Percentiles rank a stretch among this genome's conserved stretches.
Conservation (phyloP, 2,888 invertebrate genomes). For the Temnothorax ravouxi region DNA sequence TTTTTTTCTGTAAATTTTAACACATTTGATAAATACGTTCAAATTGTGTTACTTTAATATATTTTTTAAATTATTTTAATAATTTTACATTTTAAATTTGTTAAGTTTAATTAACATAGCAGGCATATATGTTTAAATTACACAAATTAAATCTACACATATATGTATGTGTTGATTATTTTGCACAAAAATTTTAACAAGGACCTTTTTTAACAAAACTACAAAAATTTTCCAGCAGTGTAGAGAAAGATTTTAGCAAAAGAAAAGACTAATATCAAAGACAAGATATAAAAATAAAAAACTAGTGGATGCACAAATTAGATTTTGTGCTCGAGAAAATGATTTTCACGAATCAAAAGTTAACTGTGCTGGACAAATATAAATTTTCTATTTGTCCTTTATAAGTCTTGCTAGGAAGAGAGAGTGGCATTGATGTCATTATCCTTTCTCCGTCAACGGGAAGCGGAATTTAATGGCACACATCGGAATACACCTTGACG, state of each 20-base stretch:
- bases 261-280: background rate
- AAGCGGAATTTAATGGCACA: conserved; percentile 44
- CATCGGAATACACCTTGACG: conserved; percentile 30
- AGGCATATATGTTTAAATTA: too few species aligned
- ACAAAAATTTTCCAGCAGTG: too few species aligned
- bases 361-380: background rate
- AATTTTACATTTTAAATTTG: too few species aligned
- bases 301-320: background rate
- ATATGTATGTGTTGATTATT: too few species aligned
- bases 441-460: conserved; percentile 16
- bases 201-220: too few species aligned
- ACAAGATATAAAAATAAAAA: background rate
- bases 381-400: background rate
- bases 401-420: background rate
- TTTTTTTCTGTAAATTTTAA: too few species aligned
- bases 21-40: too few species aligned
- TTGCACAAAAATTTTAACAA: too few species aligned
- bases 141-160: too few species aligned
- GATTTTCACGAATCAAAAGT: background rate
- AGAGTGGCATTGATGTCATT: conserved; percentile 34
- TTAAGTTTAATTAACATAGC: too few species aligned
- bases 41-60: too few species aligned
- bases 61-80: too few species aligned
- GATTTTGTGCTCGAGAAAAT: background rate
- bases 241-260: background rate